Evolutionary conservation across 30 jellyfish, hydroid and myxozoan species (phyloP).

Genomic region (Phacellophora camtschatica): DNA sequence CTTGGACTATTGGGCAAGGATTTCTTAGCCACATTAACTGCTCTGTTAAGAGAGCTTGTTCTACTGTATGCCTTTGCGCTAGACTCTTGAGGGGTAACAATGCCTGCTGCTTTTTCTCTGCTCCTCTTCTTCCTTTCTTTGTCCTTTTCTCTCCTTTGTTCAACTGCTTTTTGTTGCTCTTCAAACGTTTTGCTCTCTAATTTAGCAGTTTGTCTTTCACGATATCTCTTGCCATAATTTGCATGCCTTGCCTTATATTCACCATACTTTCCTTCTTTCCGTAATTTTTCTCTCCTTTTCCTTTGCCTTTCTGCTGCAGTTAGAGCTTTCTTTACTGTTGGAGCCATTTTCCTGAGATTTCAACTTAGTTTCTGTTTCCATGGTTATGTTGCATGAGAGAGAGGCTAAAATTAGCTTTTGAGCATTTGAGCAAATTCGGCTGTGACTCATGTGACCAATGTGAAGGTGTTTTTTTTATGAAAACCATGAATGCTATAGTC

Average conservation of each 20-base stretch:
- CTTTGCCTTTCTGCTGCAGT: conserved; percentile 55
- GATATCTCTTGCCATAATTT: not conserved
- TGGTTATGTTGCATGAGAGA: not conserved
- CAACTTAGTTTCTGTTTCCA: not conserved
- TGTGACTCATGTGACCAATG: conserved; percentile 16
- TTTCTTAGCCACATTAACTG: conserved; percentile 9
- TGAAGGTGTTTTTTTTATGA: not conserved
- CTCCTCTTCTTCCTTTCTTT: conserved; percentile 13
- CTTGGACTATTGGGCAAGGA: too few species aligned
- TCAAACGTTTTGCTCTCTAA: not conserved
- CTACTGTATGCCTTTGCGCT: not conserved
- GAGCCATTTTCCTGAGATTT: not conserved
- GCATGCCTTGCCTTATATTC: conserved; percentile 20
- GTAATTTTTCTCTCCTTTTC: conserved; percentile 37
- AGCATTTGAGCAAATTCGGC: not conserved
- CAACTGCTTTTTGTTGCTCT: conserved; percentile 9
- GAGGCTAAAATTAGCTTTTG: not conserved
- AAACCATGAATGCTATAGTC: not conserved
- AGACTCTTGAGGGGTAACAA: not conserved
- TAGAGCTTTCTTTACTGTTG: not conserved
- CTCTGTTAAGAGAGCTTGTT: conserved; percentile 15
- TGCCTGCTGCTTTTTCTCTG: conserved; percentile 1
- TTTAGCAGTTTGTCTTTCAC: not conserved
- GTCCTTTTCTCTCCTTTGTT: conserved; percentile 28
- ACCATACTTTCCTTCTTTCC: not conserved